phyloP scores from a whole-genome alignment of 1,140 invertebrate genomes.

The Microplitis demolitor region DNA sequence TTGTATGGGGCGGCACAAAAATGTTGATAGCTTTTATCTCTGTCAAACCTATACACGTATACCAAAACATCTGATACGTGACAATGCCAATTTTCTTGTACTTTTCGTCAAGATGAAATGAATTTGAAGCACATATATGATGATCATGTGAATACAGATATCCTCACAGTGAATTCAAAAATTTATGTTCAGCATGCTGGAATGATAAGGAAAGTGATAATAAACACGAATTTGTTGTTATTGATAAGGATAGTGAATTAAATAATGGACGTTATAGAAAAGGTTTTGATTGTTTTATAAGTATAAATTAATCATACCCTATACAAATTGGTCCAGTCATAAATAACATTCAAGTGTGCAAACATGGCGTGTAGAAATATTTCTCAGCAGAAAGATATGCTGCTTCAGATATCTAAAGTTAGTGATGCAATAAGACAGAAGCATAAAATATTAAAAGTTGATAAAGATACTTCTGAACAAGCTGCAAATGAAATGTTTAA shows the following conservation, averaged over 20 bases:
- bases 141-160: too few relatives aligned
- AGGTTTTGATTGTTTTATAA: constrained; percentile 20
- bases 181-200: too few relatives aligned
- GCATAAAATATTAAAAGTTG: constrained; percentile 27
- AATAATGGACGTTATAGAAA: constrained; percentile 3
- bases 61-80: too few relatives aligned
- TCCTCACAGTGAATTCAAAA: too few relatives aligned
- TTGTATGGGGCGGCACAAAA: too few relatives aligned
- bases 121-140: too few relatives aligned
- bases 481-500: constrained; percentile 19
- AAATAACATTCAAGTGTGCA: neutral
- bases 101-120: too few relatives aligned
- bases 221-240: neutral
- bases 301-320: constrained; percentile 9
- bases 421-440: constrained; percentile 30
- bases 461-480: constrained; percentile 1
- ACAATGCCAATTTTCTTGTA: too few relatives aligned
- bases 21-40: too few relatives aligned
- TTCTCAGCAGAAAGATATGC: constrained; percentile 6
- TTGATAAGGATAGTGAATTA: constrained; percentile 14
- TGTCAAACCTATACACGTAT: too few relatives aligned
- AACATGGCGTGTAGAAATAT: constrained; percentile 9
- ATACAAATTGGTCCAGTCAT: neutral
- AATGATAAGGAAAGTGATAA: too few relatives aligned
- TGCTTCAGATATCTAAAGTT: constrained; percentile 24